Conservation (phyloP, 1,140 invertebrate genomes). For the Hyphantria cunea region DNA sequence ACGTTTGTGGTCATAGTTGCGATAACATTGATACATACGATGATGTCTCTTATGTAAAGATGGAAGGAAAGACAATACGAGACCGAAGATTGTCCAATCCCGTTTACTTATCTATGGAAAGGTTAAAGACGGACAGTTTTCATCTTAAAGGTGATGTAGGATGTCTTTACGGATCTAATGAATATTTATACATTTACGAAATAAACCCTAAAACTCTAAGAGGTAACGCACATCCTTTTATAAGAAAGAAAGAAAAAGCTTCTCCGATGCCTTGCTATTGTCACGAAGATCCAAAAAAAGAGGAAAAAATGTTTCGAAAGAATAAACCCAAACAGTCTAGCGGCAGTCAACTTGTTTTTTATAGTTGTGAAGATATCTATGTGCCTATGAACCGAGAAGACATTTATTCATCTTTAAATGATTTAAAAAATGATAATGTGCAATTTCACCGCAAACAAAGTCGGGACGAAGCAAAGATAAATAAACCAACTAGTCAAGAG, state of each 20-base stretch:
- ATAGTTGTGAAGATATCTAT: slow-evolving; percentile 52
- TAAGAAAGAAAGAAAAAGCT: slow-evolving; percentile 40
- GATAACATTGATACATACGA: neutral
- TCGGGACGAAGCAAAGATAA: neutral
- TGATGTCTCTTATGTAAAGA: neutral
- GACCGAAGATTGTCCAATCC: slow-evolving; percentile 29
- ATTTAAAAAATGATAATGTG: slow-evolving; percentile 1
- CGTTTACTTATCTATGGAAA: slow-evolving; percentile 1
- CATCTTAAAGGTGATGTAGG: slow-evolving; percentile 50
- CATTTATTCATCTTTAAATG: slow-evolving; percentile 19
- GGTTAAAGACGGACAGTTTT: slow-evolving; percentile 25
- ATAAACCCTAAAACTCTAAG: slow-evolving; percentile 39
- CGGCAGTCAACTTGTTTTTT: slow-evolving; percentile 35
- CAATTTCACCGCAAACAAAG: neutral
- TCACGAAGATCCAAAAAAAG: slow-evolving; percentile 35
- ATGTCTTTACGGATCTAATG: slow-evolving; percentile 44
- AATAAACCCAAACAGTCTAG: slow-evolving; percentile 9
- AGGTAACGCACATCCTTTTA: slow-evolving; percentile 46
- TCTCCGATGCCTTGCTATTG: slow-evolving; percentile 52
- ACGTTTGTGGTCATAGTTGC: neutral
- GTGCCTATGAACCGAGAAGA: slow-evolving; percentile 23
- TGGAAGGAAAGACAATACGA: neutral
- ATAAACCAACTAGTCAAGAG: neutral
- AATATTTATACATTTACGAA: slow-evolving; percentile 48
- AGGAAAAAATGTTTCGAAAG: slow-evolving; percentile 18